Evolutionary conservation across 92 coral and sea anemone genomes (phyloP).

Genomic region (Parazoanthus swiftii): DNA sequence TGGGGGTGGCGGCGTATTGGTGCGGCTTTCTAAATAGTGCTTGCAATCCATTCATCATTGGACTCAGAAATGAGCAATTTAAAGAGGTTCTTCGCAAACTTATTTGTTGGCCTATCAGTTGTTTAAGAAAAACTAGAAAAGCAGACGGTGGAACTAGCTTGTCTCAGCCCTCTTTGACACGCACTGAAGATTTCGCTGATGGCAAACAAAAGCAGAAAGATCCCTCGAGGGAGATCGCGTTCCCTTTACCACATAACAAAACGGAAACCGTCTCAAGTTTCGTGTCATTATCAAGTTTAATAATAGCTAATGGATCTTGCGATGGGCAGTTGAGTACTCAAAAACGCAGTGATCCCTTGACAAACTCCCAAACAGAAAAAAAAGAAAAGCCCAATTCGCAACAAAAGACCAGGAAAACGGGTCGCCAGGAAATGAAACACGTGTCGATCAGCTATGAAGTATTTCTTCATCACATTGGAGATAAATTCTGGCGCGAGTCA

Average conservation of each 20-base stretch:
- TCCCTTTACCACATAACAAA: background rate
- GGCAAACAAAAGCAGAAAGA: background rate
- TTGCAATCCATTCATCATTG: slow-evolving; percentile 82
- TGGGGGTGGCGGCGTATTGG: slow-evolving; percentile 82
- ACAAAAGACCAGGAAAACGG: slow-evolving; percentile 21
- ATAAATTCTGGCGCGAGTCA: slow-evolving; percentile 26
- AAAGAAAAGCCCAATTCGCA: background rate
- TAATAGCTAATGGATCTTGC: background rate
- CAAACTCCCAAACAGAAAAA: background rate
- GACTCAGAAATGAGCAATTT: slow-evolving; percentile 73
- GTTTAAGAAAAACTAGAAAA: background rate
- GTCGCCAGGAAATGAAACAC: slow-evolving; percentile 13
- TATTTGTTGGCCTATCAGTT: slow-evolving; percentile 51
- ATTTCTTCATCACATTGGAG: slow-evolving; percentile 25
- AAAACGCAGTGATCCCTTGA: background rate
- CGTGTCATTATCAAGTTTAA: background rate
- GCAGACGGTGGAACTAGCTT: background rate
- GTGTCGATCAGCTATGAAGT: background rate
- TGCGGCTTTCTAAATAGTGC: slow-evolving; percentile 81
- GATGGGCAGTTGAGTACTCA: background rate
- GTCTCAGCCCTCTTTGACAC: background rate
- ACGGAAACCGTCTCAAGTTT: slow-evolving; percentile 15
- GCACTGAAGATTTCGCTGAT: background rate
- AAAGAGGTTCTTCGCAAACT: slow-evolving; percentile 50
- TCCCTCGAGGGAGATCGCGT: background rate